Evolutionary conservation across 1,140 invertebrate genomes (phyloP), one percentile per base, ranked within the genome.

Genomic region (Zaprionus gabonicus): DNA sequence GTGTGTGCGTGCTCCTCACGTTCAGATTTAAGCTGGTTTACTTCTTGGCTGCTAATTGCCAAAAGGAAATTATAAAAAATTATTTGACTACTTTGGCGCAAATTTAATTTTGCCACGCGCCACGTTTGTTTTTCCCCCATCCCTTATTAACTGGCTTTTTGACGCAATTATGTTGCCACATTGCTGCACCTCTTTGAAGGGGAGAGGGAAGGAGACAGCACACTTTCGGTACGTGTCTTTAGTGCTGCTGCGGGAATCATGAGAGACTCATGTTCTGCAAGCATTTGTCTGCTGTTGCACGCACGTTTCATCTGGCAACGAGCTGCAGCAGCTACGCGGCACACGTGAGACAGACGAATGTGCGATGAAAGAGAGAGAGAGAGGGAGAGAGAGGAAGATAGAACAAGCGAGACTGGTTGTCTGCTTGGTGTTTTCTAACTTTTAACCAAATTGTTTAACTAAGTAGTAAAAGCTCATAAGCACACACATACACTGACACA

Each of bases 401-500:
- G n/a, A n/a, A 17, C 41, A 46, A 46, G 41, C n/a, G n/a, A 46
- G 41, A 10, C 41, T 62, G 28, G 15, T 15, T 68, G 67, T 67
- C 62, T 68, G 60, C 17, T 53, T 38, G 53, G 38, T 79, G 71
- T 72, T 82, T 82, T 77, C 63, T 60, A 88, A 87, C 81, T 87
- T 88, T 81, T 83, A 88, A 84, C 78, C 73, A 88, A 87, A 88
- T 87, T 87, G 81, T 87, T 87, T 88, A 87, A 88, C 83, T 88
- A 88, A 87, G 84, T 88, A 88, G 80, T 67, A 77, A 88, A 87
- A 83, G 77, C 77, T 65, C 69, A 78, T 78, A 84, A 76, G 84
- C 81, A 87, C 71, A 81, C 80, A 76, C 68, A 72, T 71, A 83
- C 69, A 56, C 41, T 7, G 4, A 15, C 41, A 49, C 59, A 41